Conservation (phyloP, 2,888 invertebrate genomes). For the Neoascia interrupta region DNA sequence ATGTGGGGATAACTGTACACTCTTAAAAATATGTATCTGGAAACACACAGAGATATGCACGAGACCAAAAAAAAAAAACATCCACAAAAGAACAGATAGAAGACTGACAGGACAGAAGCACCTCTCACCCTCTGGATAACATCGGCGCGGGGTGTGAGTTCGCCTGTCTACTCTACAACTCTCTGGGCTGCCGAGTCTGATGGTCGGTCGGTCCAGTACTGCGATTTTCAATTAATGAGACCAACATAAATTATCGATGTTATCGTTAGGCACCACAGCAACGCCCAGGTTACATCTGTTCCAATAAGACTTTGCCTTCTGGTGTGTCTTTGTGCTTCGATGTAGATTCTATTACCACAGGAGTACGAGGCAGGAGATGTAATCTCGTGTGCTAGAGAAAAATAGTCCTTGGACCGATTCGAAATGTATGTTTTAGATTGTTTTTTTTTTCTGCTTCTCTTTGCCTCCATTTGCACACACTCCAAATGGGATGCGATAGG, state of each 20-base stretch:
- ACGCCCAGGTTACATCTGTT: conserved; percentile 36
- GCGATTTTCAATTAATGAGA: conserved; percentile 63
- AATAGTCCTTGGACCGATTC: conserved; percentile 2
- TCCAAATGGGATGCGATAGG: background rate
- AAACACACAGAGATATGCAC: background rate
- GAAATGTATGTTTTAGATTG: conserved; percentile 13
- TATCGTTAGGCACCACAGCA: conserved; percentile 45
- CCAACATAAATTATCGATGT: conserved; percentile 66
- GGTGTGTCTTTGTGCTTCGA: conserved; percentile 21
- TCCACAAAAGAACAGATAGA: conserved; percentile 16
- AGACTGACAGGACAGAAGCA: conserved; percentile 14
- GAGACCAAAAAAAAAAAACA: conserved; percentile 9
- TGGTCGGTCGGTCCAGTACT: conserved; percentile 6
- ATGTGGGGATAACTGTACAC: background rate
- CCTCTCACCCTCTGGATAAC: background rate
- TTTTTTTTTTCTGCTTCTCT: background rate
- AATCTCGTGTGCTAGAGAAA: conserved; percentile 17
- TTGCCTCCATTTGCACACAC: too few relatives aligned
- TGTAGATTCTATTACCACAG: conserved; percentile 19
- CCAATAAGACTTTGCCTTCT: conserved; percentile 17
- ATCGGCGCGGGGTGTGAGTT: too few relatives aligned
- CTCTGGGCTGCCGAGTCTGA: background rate
- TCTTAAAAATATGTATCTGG: background rate
- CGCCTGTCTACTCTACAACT: background rate
- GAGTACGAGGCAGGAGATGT: conserved; percentile 1